Evolutionary conservation across 2,113 vertebrate genomes (phyloP).

Genomic region (Brachirus orientalis): DNA sequence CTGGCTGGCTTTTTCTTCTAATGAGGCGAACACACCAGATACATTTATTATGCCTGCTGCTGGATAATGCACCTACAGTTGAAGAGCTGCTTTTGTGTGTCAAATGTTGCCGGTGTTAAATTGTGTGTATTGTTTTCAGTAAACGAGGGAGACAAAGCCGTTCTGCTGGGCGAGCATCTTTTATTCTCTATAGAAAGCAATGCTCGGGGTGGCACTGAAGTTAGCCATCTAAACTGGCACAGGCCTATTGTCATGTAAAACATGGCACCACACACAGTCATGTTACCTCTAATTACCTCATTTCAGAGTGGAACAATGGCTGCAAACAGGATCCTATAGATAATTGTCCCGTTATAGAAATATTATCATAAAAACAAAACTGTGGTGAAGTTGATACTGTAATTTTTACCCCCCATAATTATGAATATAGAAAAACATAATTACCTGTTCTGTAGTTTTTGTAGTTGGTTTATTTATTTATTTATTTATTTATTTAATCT

Average conservation of each 20-base stretch:
- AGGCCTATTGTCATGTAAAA: conserved; percentile 77
- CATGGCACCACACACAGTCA: conserved; percentile 64
- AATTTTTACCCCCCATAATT: conserved; percentile 55
- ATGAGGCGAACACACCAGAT: conserved; percentile 94
- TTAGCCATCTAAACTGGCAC: conserved; percentile 65
- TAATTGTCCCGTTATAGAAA: conserved; percentile 66
- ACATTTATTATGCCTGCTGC: conserved; percentile 90
- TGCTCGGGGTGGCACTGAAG: conserved; percentile 58
- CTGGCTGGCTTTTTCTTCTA: conserved; percentile 88
- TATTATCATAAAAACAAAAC: conserved; percentile 65
- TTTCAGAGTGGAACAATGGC: conserved; percentile 69
- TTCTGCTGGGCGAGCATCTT: conserved; percentile 74
- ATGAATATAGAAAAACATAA: conserved; percentile 13
- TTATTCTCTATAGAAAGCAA: conserved; percentile 69
- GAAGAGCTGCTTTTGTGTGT: conserved; percentile 84
- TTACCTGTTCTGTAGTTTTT: background rate
- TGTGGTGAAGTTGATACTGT: conserved; percentile 62
- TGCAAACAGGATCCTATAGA: conserved; percentile 62
- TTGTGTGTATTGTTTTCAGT: conserved; percentile 87
- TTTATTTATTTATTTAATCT: conserved; percentile 5
- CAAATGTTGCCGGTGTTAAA: conserved; percentile 89
- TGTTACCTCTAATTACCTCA: conserved; percentile 75
- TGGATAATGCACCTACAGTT: conserved; percentile 84
- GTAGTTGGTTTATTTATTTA: background rate
- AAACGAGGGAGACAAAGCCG: conserved; percentile 84